Evolutionary conservation across 2,888 invertebrate species (phyloP).

Genomic region (Coenonympha arcania): DNA sequence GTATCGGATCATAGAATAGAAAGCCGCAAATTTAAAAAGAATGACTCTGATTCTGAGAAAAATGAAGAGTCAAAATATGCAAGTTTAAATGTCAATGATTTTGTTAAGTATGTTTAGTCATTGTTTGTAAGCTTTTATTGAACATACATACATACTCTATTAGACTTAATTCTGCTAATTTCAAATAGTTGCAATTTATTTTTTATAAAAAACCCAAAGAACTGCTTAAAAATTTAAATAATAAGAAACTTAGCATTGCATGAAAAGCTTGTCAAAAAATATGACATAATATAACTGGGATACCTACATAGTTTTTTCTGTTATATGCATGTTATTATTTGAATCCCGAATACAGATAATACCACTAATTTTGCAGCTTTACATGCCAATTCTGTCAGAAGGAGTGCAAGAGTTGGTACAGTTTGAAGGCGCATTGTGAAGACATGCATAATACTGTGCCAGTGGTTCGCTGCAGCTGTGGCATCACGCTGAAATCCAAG

Average conservation of each 20-base stretch:
- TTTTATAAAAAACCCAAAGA: no score
- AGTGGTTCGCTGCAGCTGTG: constrained; percentile 63
- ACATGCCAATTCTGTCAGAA: constrained; percentile 57
- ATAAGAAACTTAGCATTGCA: no score
- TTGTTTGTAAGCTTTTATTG: no score
- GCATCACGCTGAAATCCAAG: constrained; percentile 65
- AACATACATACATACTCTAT: neutral
- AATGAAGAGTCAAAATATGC: constrained; percentile 43
- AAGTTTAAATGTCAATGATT: constrained; percentile 54
- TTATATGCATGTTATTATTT: no score
- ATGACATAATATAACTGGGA: no score
- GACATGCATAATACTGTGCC: constrained; percentile 50
- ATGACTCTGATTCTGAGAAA: constrained; percentile 37
- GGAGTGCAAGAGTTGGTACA: constrained; percentile 65
- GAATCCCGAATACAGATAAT: no score
- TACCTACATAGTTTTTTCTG: no score
- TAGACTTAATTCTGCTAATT: no score
- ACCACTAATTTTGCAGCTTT: constrained; percentile 54
- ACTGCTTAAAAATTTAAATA: no score
- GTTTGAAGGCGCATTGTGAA: constrained; percentile 56
- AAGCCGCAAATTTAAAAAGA: constrained; percentile 43
- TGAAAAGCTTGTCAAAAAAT: no score
- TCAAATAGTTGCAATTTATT: no score
- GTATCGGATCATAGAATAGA: constrained; percentile 56
- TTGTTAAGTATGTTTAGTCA: constrained; percentile 49